Conservation (phyloP, 2,888 invertebrate genomes). For the Chalcis sispes region DNA sequence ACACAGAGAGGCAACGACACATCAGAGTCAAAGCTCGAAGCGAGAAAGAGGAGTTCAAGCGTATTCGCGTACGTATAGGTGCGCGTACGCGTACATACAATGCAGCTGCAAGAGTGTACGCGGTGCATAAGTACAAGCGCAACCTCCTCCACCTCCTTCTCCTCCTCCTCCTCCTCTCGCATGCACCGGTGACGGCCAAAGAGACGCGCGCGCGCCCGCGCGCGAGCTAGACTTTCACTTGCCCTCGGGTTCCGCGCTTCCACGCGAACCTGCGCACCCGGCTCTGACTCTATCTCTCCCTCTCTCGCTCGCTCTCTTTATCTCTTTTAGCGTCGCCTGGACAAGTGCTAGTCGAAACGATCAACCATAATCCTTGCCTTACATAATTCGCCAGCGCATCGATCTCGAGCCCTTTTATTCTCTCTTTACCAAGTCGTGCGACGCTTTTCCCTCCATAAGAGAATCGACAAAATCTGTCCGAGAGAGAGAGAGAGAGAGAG, state of each 20-base stretch:
- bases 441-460: no score
- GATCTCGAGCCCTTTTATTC: slow-evolving; percentile 10
- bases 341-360: slow-evolving; percentile 26
- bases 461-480: no score
- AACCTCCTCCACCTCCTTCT: not conserved
- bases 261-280: no score
- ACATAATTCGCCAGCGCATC: not conserved
- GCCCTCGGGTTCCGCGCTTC: slow-evolving; percentile 48
- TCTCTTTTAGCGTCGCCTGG: slow-evolving; percentile 12
- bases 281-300: slow-evolving; percentile 14
- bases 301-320: slow-evolving; percentile 4
- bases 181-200: no score
- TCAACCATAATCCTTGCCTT: no score
- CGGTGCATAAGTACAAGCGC: no score
- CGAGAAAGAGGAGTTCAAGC: no score
- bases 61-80: no score
- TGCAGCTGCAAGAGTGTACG: not conserved
- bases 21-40: not conserved
- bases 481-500: no score
- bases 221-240: slow-evolving; percentile 58
- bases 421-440: not conserved
- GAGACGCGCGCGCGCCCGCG: not conserved
- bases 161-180: no score
- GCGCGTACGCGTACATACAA: no score
- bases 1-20: no score